Evolutionary conservation across 1,140 invertebrate species (phyloP), one percentile per base, ranked within the genome.

Genomic region (Zaprionus vittiger): DNA sequence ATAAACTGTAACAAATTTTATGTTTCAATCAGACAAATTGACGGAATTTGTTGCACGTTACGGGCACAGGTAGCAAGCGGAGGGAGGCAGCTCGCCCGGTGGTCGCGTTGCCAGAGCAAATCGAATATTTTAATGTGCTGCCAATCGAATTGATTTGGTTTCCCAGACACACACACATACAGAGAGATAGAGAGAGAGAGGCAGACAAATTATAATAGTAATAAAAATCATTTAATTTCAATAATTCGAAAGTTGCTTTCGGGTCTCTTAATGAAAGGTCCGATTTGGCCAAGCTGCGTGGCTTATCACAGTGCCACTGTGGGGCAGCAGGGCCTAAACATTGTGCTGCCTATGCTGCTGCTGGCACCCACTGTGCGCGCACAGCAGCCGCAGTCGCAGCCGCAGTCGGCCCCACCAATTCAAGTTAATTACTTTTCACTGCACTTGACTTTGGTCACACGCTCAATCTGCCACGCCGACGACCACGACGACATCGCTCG

Each of bases 371-470:
- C 78, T 87, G 84, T 78, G 78, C 69, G 34, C 44, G 26, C 73
- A 71, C 67, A 65, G 68, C 76, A 72, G 34, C 54, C 63, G 64
- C 69, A 63, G 63, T 60, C 55, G 47, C 59, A 37, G 34, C 12
- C 37, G 37, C 37, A 12, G 61, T 55, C 49, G 28, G 82, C 20
- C 67, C 62, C 79, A 80, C 82, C 80, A 90, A 82, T 90, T 89
- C 77, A 74, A 90, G 85, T 90, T 90, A 90, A 90, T 90, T 90
- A 90, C 85, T 90, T 90, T 90, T 91, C 85, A 82, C 85, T 90
- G 85, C 85, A 90, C 85, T 90, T 90, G 85, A 90, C 85, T 90
- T 90, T 90, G 85, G 85, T 90, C 85, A 90, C 85, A 90, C 85
- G 85, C 85, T 90, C 85, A 90, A 79, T 73, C 79, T 83, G 81